Percentiles rank a stretch among this genome's conserved stretches.
These are phyloP conservation scores for Mesitornis unicolor DNA, from an alignment of 2,113 vertebrate genomes.

Conservation along the genomic window DNA sequence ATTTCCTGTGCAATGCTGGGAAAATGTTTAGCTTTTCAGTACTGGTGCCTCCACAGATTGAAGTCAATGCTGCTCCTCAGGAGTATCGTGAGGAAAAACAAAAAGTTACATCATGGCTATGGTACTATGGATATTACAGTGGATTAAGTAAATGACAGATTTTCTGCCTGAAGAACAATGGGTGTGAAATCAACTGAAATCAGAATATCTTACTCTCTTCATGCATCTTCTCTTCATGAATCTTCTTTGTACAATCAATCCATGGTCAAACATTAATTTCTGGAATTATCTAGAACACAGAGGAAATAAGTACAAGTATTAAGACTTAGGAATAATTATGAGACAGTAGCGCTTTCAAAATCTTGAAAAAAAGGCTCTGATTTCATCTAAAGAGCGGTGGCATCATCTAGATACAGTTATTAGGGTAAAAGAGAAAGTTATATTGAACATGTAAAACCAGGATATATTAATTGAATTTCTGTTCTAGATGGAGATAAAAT, in stretches of 20 bases:
- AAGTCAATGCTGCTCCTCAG: neutral
- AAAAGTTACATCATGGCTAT: neutral
- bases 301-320: neutral
- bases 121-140: neutral
- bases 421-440: neutral
- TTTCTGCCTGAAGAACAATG: neutral
- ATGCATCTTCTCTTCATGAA: neutral
- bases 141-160: neutral
- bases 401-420: neutral
- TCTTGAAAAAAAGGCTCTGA: neutral
- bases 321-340: neutral
- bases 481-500: neutral
- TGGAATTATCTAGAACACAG: neutral
- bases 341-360: neutral
- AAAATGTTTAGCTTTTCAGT: accelerated
- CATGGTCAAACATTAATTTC: neutral
- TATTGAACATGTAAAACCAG: neutral
- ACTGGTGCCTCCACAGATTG: neutral
- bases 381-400: neutral
- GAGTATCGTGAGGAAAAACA: neutral
- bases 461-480: neutral
- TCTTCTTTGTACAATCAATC: neutral
- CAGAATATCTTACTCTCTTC: neutral
- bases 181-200: neutral
- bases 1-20: neutral